Conservation (phyloP, 2,888 invertebrate species). For the Amblyjoppa fuscipennis region DNA sequence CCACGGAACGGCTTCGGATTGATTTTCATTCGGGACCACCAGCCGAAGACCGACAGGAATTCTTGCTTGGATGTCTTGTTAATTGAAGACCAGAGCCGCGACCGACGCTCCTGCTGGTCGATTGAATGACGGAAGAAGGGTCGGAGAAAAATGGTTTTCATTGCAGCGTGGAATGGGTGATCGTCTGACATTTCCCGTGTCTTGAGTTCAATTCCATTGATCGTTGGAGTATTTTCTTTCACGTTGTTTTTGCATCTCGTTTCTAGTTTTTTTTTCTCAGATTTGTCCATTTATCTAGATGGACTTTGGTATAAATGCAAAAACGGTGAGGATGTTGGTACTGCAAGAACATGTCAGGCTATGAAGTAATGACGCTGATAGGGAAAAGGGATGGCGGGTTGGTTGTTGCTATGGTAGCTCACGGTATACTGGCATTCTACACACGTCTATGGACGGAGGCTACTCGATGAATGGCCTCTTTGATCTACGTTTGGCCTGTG, state of each 20-base stretch:
- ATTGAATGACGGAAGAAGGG: conserved; percentile 30
- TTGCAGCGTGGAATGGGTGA: neutral
- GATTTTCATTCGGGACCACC: neutral
- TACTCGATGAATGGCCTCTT: conserved; percentile 80
- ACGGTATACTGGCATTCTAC: conserved; percentile 59
- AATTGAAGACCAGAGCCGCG: conserved; percentile 25
- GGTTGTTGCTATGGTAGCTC: conserved; percentile 69
- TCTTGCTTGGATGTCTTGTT: conserved; percentile 21
- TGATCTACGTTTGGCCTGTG: conserved; percentile 78
- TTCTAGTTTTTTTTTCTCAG: neutral
- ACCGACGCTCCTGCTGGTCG: conserved; percentile 20
- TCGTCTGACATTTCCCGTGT: neutral
- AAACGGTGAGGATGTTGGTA: conserved; percentile 32
- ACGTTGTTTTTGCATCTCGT: neutral
- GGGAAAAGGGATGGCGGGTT: conserved; percentile 58
- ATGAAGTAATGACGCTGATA: conserved; percentile 76
- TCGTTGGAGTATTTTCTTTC: neutral
- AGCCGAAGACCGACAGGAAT: conserved; percentile 3
- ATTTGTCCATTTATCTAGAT: conserved; percentile 24
- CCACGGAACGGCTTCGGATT: conserved; percentile 15
- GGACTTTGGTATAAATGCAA: conserved; percentile 8
- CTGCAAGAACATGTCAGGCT: conserved; percentile 64
- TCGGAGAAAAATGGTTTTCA: neutral
- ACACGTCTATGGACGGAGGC: conserved; percentile 63
- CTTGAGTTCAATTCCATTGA: conserved; percentile 1